Evolutionary conservation across 2,888 invertebrate species (phyloP).

Genomic region (Drosophila infuscata): DNA sequence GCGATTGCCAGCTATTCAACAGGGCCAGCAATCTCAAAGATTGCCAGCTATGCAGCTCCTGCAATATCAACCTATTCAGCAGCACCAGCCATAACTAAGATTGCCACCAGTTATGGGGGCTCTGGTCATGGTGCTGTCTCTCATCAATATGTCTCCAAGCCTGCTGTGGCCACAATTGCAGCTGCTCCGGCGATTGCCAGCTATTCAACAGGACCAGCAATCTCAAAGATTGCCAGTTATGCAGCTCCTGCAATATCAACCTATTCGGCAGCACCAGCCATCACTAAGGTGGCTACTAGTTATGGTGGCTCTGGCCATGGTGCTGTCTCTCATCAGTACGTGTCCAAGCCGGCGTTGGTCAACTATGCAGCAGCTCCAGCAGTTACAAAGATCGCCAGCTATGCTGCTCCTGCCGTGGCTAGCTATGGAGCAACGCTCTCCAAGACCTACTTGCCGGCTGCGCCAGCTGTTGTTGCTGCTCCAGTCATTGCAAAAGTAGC

Average conservation of each 20-base stretch:
- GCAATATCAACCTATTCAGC: background rate
- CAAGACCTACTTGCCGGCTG: constrained; percentile 49
- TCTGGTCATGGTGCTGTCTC: background rate
- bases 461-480: constrained; percentile 45
- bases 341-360: constrained; percentile 44
- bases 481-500: constrained; percentile 48
- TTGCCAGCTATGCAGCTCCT: background rate
- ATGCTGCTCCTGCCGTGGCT: constrained; percentile 75
- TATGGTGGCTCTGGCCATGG: constrained; percentile 29
- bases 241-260: constrained; percentile 54
- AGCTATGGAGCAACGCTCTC: constrained; percentile 37
- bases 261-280: constrained; percentile 53
- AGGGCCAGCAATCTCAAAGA: background rate
- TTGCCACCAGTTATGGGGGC: too few relatives aligned
- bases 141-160: background rate
- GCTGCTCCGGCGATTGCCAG: constrained; percentile 41
- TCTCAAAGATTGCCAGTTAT: constrained; percentile 48
- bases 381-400: constrained; percentile 35
- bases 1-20: background rate
- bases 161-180: background rate
- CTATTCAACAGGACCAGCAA: constrained; percentile 41
- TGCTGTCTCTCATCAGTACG: constrained; percentile 38
- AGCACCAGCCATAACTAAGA: too few relatives aligned
- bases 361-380: constrained; percentile 30
- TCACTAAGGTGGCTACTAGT: constrained; percentile 38